Evolutionary conservation across 2,888 invertebrate species (phyloP).

Genomic region (Pseudeuparius sepicola): DNA sequence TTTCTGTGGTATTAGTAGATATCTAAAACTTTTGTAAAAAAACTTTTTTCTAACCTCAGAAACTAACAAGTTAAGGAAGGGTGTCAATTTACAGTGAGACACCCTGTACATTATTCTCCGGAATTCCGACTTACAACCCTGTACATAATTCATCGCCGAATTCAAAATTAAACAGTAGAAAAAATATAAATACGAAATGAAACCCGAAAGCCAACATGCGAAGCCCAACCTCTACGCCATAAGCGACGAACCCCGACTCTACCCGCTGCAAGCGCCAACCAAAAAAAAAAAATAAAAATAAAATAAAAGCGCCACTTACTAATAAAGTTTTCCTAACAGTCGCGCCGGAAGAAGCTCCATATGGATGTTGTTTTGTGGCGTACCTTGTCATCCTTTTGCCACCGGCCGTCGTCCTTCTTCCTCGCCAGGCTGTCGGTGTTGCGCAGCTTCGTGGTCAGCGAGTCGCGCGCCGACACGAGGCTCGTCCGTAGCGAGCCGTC

Average conservation of each 20-base stretch:
- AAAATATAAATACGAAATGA: too few relatives aligned
- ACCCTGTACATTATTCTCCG: too few relatives aligned
- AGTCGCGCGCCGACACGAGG: slow-evolving; percentile 39
- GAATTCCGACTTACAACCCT: too few relatives aligned
- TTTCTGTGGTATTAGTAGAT: too few relatives aligned
- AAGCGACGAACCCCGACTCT: not conserved
- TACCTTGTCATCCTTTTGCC: slow-evolving; percentile 47
- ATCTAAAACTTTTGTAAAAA: too few relatives aligned
- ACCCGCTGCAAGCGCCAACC: not conserved
- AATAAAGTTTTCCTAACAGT: too few relatives aligned
- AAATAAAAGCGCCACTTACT: slow-evolving; percentile 40
- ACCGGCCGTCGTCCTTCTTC: slow-evolving; percentile 28
- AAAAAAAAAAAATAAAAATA: slow-evolving; percentile 32
- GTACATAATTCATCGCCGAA: too few relatives aligned
- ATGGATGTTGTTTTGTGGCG: slow-evolving; percentile 55
- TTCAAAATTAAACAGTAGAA: too few relatives aligned
- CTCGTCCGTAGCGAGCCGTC: slow-evolving; percentile 38
- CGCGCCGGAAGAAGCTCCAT: slow-evolving; percentile 56
- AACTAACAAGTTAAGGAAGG: too few relatives aligned
- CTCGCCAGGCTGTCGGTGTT: slow-evolving; percentile 44
- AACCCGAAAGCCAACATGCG: slow-evolving; percentile 23
- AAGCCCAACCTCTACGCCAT: slow-evolving; percentile 22
- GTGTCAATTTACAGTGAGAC: too few relatives aligned
- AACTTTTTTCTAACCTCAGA: too few relatives aligned
- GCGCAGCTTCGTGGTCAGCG: slow-evolving; percentile 43